Percentiles rank a stretch among this genome's conserved stretches.
phyloP scores from a whole-genome alignment of 2,888 invertebrate genomes.

The Melieria picta region DNA sequence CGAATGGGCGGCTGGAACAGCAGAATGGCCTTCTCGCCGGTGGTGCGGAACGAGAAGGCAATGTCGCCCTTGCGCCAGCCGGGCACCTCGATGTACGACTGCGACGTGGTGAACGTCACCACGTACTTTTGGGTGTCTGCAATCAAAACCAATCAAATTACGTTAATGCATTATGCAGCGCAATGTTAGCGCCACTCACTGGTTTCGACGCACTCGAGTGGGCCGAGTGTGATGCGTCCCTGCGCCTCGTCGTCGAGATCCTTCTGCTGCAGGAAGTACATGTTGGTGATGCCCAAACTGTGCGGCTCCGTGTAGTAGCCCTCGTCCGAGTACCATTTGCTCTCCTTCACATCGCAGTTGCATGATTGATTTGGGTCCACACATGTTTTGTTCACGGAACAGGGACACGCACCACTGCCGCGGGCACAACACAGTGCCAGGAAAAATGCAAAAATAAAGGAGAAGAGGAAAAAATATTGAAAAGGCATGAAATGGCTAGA shows the following conservation, averaged over 20 bases:
- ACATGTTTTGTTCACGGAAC: conserved; percentile 83
- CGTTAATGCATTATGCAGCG: neutral
- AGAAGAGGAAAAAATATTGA: conserved; percentile 14
- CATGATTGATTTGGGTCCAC: conserved; percentile 84
- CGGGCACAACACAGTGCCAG: conserved; percentile 22
- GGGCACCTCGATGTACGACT: conserved; percentile 91
- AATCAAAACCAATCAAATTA: neutral
- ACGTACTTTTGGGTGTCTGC: conserved; percentile 91
- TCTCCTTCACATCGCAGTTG: conserved; percentile 89
- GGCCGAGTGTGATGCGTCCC: conserved; percentile 88
- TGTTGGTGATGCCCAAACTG: conserved; percentile 88
- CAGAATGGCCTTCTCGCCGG: conserved; percentile 88
- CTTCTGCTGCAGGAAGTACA: conserved; percentile 89
- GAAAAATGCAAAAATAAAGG: conserved; percentile 38
- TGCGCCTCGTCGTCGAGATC: conserved; percentile 84
- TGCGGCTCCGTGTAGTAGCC: conserved; percentile 83
- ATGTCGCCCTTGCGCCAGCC: conserved; percentile 94
- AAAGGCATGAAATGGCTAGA: too few relatives aligned
- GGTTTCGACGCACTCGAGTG: conserved; percentile 93
- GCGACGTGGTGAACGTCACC: conserved; percentile 92
- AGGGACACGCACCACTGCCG: conserved; percentile 76
- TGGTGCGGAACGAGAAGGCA: conserved; percentile 92
- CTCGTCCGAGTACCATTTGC: conserved; percentile 90
- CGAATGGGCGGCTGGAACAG: conserved; percentile 91
- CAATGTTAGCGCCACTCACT: conserved; percentile 71